Conservation (phyloP, 2,113 vertebrate genomes). For the Daubentonia madagascariensis region DNA sequence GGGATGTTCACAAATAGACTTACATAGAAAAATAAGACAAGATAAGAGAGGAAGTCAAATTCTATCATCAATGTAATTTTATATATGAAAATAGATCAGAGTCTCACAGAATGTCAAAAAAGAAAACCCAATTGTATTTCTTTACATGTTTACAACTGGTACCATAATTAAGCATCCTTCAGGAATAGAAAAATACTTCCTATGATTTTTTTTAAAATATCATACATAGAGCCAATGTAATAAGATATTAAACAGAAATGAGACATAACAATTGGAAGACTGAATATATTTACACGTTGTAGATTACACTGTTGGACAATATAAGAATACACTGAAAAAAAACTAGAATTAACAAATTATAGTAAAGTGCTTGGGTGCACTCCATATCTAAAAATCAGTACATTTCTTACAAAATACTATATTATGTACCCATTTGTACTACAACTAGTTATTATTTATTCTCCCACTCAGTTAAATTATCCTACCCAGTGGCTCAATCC, state of each 20-base stretch:
- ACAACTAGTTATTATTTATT: neutral
- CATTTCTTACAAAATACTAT: neutral
- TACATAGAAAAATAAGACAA: neutral
- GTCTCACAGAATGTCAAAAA: neutral
- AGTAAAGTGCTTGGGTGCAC: neutral
- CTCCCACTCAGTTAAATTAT: neutral
- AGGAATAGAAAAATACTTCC: neutral
- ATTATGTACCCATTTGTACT: neutral
- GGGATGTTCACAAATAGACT: neutral
- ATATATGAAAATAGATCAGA: neutral
- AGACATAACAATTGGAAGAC: neutral
- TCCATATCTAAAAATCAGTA: neutral
- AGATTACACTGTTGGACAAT: neutral
- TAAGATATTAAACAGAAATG: constrained; percentile 30
- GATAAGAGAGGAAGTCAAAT: neutral
- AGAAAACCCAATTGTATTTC: neutral
- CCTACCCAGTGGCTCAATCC: neutral
- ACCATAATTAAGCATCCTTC: neutral
- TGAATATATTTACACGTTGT: neutral
- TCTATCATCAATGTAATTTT: neutral
- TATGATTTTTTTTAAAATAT: neutral
- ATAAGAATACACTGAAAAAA: neutral
- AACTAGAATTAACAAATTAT: neutral
- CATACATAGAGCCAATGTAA: neutral
- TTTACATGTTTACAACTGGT: neutral